Evolutionary conservation across 2,888 invertebrate genomes (phyloP).

Genomic region (Himalopsyche anomala): DNA sequence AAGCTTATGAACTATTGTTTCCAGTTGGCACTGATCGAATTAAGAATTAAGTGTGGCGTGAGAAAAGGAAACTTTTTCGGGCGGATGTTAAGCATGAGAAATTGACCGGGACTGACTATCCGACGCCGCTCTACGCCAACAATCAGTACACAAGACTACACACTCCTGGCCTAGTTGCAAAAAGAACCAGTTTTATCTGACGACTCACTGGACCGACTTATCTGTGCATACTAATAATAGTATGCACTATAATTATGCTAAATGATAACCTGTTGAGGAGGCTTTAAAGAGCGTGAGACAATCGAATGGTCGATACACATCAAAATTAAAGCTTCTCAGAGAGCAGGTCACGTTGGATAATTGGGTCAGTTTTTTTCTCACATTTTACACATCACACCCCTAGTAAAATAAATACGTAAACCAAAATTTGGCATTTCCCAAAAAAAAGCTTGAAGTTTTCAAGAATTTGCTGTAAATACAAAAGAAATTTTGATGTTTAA

Average conservation of each 20-base stretch:
- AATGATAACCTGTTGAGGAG: conserved; percentile 26
- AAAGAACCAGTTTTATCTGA: conserved; percentile 26
- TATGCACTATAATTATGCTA: conserved; percentile 14
- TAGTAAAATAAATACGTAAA: no score
- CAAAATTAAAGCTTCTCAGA: background rate
- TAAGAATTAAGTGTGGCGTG: background rate
- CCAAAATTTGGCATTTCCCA: no score
- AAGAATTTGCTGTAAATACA: no score
- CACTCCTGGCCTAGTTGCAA: conserved; percentile 27
- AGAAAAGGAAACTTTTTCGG: background rate
- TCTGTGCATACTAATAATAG: background rate
- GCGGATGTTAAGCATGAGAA: conserved; percentile 27
- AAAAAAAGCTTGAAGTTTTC: no score
- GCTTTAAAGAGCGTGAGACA: conserved; percentile 4
- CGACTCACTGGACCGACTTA: conserved; percentile 1
- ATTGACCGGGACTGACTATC: conserved; percentile 18
- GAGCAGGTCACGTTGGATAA: background rate
- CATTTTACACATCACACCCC: no score
- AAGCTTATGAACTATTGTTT: background rate
- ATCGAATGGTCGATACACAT: background rate
- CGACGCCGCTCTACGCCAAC: background rate
- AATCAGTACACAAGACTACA: background rate
- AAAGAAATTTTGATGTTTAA: no score
- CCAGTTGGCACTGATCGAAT: background rate
- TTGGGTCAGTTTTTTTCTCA: no score